Base-by-base conservation (phyloP, 2,888 invertebrate species). In the Sesamia inferens region DNA sequence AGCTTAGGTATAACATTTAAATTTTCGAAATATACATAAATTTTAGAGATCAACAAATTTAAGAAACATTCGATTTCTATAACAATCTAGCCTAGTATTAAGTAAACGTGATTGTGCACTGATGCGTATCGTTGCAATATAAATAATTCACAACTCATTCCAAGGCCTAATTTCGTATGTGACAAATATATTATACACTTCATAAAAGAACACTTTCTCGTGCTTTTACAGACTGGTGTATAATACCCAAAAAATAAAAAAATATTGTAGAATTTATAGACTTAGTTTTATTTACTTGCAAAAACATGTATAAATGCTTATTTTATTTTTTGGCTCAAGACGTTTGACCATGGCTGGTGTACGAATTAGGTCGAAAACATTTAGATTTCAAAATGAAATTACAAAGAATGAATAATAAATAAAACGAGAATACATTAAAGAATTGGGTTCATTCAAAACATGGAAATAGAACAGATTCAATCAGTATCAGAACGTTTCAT, bases 31-130 rank as follows among this genome's bases (percentile, higher is more conserved):
- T 91, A 89, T 91, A 92, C 90, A 91, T 89, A 88, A 83, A 91
- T 88, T 90, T 91, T 90, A 90, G 95, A 95, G 95, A 95, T 94
- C 94, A 95, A 93, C 90, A 93, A 92, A 90, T 92, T 90, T 82
- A 89, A 88, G 87, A 90, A 91, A 89, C 87, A 85, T 90, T 90
- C 84, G 79, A 88, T 84, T 84, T 72, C 76, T 78, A 68, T 83
- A 85, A 81, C 81, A 58, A 81, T 71, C 61, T 84, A 85, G 44
- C 65, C 54, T 79, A 73, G 42, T 57, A 77, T 74, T 74, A 84
- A 67, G 54, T 75, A 71, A 78, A 63, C 16, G 61, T 72, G 47
- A 16, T n/a, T 64, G 65, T 79, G 64, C 47, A 78, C 71, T 77
- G 79, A 80, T 67, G 74, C 70, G 71, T 78, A 84, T 82, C 87